Conservation (phyloP, 2,888 invertebrate genomes). For the Diaprepes abbreviatus region DNA sequence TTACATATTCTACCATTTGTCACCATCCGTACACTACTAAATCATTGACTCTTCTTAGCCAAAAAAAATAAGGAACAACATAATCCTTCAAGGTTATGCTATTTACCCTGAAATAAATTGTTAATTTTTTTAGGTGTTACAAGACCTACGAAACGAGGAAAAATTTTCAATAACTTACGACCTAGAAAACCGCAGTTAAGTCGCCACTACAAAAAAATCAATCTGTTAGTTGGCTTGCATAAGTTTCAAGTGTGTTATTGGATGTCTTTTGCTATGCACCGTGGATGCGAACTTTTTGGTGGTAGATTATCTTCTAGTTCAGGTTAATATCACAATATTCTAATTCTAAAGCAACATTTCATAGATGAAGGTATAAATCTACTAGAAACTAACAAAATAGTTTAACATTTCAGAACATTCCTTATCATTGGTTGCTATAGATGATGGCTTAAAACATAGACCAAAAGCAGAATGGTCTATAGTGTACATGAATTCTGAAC, state of each 20-base stretch:
- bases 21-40: too few species aligned
- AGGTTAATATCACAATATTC: slow-evolving; percentile 54
- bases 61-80: too few species aligned
- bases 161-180: slow-evolving; percentile 86
- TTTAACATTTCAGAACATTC: slow-evolving; percentile 68
- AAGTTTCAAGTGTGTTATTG: slow-evolving; percentile 93
- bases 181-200: slow-evolving; percentile 93
- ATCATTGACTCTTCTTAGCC: too few species aligned
- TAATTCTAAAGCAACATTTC: too few species aligned
- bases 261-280: slow-evolving; percentile 97
- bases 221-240: slow-evolving; percentile 89
- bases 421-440: slow-evolving; percentile 79
- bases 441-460: slow-evolving; percentile 87
- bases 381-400: background rate
- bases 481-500: slow-evolving; percentile 92
- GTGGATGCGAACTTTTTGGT: slow-evolving; percentile 89
- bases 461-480: slow-evolving; percentile 93
- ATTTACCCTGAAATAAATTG: too few species aligned
- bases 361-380: background rate
- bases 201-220: slow-evolving; percentile 89
- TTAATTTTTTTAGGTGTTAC: slow-evolving; percentile 78
- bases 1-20: too few species aligned
- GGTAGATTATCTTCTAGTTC: slow-evolving; percentile 87
- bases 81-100: too few species aligned
- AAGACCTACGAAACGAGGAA: slow-evolving; percentile 92